These are phyloP conservation scores for Arge pagana DNA, from an alignment of 2,888 invertebrate genomes.

Conservation along the genomic window DNA sequence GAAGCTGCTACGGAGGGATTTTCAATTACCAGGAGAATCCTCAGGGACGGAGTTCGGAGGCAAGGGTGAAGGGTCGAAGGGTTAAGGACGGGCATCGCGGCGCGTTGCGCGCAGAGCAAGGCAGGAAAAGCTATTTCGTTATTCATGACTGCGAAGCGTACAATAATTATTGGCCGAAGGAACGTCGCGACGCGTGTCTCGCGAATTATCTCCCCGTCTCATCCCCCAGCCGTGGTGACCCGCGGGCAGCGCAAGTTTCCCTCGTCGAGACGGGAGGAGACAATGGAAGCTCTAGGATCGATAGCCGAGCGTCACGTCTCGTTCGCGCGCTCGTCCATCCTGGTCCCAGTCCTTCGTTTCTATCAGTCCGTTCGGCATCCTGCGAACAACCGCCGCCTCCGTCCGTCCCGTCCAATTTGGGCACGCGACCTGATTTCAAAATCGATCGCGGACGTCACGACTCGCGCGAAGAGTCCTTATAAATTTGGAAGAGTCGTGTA, in stretches of 20 bases:
- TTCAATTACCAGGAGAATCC: slow-evolving; percentile 18
- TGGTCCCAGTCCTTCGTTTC: slow-evolving; percentile 23
- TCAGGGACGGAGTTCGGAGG: slow-evolving; percentile 5
- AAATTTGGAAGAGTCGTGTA: slow-evolving; percentile 24
- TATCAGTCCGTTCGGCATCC: not conserved
- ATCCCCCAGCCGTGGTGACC: slow-evolving; percentile 1
- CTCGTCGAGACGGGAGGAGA: too few relatives aligned
- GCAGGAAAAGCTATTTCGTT: slow-evolving; percentile 8
- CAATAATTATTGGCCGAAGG: slow-evolving; percentile 15
- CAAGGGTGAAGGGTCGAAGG: slow-evolving; percentile 8
- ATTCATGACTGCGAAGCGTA: slow-evolving; percentile 14
- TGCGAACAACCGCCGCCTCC: slow-evolving; percentile 19
- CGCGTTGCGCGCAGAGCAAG: slow-evolving; percentile 5
- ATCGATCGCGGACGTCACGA: slow-evolving; percentile 30
- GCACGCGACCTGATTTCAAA: slow-evolving; percentile 24
- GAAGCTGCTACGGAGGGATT: too few relatives aligned
- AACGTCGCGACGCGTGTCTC: slow-evolving; percentile 4
- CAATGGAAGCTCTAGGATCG: too few relatives aligned
- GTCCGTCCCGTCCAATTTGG: slow-evolving; percentile 17
- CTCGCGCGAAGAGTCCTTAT: slow-evolving; percentile 31
- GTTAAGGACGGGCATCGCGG: slow-evolving; percentile 7
- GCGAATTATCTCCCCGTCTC: slow-evolving; percentile 13
- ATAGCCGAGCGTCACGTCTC: not conserved
- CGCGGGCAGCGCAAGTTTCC: slow-evolving; percentile 2
- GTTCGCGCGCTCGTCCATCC: not conserved